A percentile compares a stretch with the other conserved stretches of the same genome.
phyloP scores from a whole-genome alignment of 2,888 invertebrate genomes.

The Calliopum simillimum region DNA sequence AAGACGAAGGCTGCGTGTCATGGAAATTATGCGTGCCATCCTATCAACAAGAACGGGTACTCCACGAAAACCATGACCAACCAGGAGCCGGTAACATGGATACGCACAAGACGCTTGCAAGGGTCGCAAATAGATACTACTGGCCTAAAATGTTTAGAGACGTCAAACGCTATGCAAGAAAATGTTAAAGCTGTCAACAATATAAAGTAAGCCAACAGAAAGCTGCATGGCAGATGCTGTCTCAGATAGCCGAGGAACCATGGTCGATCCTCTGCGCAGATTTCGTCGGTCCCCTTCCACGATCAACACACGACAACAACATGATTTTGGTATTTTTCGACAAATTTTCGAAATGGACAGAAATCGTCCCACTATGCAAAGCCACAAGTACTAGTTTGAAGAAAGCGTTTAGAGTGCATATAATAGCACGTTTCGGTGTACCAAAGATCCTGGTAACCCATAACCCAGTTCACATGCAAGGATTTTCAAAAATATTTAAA shows the following conservation, averaged over 20 bases:
- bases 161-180: background rate
- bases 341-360: too few species aligned
- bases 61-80: too few species aligned
- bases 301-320: too few species aligned
- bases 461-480: background rate
- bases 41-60: too few species aligned
- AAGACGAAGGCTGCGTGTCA: too few species aligned
- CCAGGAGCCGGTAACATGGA: too few species aligned
- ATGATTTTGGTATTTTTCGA: too few species aligned
- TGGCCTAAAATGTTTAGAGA: constrained; percentile 28
- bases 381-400: constrained; percentile 13
- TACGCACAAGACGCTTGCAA: too few species aligned
- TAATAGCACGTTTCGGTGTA: too few species aligned
- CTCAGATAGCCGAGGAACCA: constrained; percentile 2
- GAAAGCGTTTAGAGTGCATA: constrained; percentile 11
- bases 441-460: background rate
- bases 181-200: constrained; percentile 8
- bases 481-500: background rate
- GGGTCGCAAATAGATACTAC: constrained; percentile 15
- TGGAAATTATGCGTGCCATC: too few species aligned
- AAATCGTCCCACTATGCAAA: constrained; percentile 3
- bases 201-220: background rate
- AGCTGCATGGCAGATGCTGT: background rate
- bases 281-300: too few species aligned
- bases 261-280: too few species aligned